Conservation (phyloP, 2,797 vertebrate genomes). For the Clangula hyemalis region DNA sequence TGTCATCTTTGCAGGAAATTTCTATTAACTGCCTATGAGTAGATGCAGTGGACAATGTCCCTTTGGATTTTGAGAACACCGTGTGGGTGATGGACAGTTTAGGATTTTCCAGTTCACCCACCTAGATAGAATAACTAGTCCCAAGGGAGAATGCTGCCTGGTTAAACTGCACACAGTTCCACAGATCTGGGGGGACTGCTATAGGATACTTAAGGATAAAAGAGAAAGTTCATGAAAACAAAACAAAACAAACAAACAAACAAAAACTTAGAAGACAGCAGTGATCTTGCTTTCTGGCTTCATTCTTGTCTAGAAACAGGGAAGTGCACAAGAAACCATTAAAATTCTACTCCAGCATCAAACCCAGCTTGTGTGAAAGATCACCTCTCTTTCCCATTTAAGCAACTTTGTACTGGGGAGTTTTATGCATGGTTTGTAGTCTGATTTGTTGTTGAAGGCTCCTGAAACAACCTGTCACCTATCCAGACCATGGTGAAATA, state of each 20-base stretch:
- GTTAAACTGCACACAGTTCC: neutral
- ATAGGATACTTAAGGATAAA: neutral
- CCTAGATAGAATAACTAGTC: neutral
- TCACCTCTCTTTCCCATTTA: neutral
- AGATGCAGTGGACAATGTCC: neutral
- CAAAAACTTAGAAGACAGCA: neutral
- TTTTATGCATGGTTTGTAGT: neutral
- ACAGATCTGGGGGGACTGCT: neutral
- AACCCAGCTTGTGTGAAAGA: neutral
- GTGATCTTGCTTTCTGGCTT: neutral
- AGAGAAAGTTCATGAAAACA: neutral
- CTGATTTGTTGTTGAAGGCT: neutral
- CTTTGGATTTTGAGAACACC: neutral
- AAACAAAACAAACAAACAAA: too few relatives aligned
- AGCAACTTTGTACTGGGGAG: neutral
- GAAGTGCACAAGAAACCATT: neutral
- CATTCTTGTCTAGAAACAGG: neutral
- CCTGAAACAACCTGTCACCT: neutral
- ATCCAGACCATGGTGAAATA: neutral
- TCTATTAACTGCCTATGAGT: neutral
- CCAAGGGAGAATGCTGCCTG: rapidly evolving
- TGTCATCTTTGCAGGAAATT: neutral
- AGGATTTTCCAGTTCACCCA: neutral
- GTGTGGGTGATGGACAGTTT: neutral
- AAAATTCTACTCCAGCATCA: neutral